Evolutionary conservation across 2,113 vertebrate species (phyloP).

Genomic region (Canis aureus): DNA sequence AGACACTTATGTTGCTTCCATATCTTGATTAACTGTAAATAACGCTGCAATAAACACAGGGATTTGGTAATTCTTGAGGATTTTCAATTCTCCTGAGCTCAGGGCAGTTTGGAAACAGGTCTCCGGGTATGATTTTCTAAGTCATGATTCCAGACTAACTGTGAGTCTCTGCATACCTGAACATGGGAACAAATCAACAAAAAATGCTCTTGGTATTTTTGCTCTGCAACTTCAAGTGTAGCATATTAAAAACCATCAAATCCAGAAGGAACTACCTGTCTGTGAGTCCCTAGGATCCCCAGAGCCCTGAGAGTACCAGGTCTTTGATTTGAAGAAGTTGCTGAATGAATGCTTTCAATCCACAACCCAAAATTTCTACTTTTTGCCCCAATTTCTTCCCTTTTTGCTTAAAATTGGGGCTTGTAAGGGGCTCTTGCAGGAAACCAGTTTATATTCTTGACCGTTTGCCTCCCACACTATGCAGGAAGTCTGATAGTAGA

Average conservation of each 20-base stretch:
- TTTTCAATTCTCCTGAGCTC: not conserved
- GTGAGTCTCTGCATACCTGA: not conserved
- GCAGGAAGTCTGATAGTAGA: not conserved
- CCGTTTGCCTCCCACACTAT: not conserved
- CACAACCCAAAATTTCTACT: not conserved
- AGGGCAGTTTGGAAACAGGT: not conserved
- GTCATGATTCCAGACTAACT: not conserved
- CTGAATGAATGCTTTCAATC: not conserved
- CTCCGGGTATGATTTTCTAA: not conserved
- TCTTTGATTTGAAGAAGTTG: not conserved
- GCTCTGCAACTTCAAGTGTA: not conserved
- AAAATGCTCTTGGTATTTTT: not conserved
- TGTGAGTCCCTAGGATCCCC: not conserved
- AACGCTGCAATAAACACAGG: not conserved
- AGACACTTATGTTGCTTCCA: not conserved
- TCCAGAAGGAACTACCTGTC: not conserved
- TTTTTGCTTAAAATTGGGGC: not conserved
- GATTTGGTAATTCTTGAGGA: not conserved
- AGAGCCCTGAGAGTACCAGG: not conserved
- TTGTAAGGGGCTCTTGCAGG: not conserved
- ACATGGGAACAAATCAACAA: not conserved
- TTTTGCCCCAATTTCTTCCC: not conserved
- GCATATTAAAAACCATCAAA: not conserved
- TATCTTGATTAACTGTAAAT: not conserved
- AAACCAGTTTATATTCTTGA: not conserved